These are phyloP conservation scores for Geotrupes spiniger DNA, from an alignment of 2,888 invertebrate genomes.

Conservation along the genomic window DNA sequence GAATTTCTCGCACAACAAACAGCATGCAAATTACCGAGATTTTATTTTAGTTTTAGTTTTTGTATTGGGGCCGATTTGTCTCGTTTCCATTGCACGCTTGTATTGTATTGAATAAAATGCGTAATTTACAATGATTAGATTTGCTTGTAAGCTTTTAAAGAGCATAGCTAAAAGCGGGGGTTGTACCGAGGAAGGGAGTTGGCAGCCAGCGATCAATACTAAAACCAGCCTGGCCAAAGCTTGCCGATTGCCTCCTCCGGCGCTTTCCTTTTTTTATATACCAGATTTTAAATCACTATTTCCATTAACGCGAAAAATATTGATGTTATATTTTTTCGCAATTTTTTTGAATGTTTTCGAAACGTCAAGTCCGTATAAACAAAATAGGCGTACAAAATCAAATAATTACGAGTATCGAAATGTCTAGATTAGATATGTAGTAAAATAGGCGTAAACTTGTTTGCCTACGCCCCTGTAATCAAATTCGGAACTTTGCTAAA, in stretches of 20 bases:
- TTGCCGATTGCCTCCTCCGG: slow-evolving; percentile 27
- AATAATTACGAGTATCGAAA: too few species aligned
- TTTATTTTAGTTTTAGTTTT: too few species aligned
- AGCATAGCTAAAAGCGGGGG: slow-evolving; percentile 24
- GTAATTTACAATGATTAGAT: too few species aligned
- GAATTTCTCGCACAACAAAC: background rate
- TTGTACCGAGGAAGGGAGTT: slow-evolving; percentile 36
- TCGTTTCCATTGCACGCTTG: too few species aligned
- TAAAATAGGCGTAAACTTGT: too few species aligned
- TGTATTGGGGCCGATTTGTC: too few species aligned
- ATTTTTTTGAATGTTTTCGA: background rate
- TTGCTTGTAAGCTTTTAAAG: background rate
- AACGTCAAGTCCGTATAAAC: too few species aligned
- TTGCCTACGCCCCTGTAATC: too few species aligned
- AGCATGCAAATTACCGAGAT: background rate
- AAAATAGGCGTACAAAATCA: too few species aligned
- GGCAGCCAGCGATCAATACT: slow-evolving; percentile 46
- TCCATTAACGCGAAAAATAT: background rate
- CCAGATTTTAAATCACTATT: background rate
- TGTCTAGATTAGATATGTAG: too few species aligned
- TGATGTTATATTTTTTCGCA: background rate
- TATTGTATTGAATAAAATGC: too few species aligned
- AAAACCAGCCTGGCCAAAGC: slow-evolving; percentile 46
- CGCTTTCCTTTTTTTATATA: background rate
- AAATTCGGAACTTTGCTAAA: too few species aligned